Conservation (phyloP, 2,888 invertebrate genomes). For the Rotaria magnacalcarata region DNA sequence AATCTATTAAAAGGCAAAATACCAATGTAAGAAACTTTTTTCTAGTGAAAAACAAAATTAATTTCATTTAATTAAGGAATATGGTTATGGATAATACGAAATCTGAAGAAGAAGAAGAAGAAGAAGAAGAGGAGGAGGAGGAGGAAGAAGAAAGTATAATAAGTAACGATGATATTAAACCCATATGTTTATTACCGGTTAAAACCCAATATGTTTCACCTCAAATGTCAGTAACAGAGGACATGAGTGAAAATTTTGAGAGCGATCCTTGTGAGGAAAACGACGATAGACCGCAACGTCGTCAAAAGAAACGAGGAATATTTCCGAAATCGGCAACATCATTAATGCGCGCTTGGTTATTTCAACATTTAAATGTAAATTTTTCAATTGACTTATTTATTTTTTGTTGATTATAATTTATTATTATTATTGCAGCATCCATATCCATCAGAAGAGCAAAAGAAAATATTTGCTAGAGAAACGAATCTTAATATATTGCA, state of each 20-base stretch:
- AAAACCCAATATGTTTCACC: too few relatives aligned
- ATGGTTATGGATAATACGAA: not conserved
- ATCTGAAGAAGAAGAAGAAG: too few relatives aligned
- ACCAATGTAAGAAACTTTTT: constrained; percentile 64
- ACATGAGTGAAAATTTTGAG: not conserved
- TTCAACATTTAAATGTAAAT: constrained; percentile 99
- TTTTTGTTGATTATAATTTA: too few relatives aligned
- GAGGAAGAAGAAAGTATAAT: not conserved
- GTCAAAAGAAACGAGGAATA: constrained; percentile 99
- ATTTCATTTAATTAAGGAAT: not conserved
- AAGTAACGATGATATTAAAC: not conserved
- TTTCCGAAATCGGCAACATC: constrained; percentile 99
- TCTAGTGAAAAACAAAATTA: not conserved
- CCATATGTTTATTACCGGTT: not conserved
- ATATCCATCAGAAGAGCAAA: constrained; percentile 99
- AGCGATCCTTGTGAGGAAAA: not conserved
- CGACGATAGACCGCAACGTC: constrained; percentile 56
- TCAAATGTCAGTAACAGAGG: not conserved
- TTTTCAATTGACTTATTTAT: constrained; percentile 33
- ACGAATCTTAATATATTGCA: constrained; percentile 99
- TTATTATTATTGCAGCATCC: constrained; percentile 77
- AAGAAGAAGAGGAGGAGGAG: not conserved
- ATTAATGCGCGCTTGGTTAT: constrained; percentile 99
- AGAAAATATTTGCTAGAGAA: constrained; percentile 99
- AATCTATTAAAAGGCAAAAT: constrained; percentile 99